A percentile compares a stretch with the other conserved stretches of the same genome.
Evolutionary conservation across 1,140 invertebrate genomes (phyloP).

Genomic region (Penaeus chinensis): DNA sequence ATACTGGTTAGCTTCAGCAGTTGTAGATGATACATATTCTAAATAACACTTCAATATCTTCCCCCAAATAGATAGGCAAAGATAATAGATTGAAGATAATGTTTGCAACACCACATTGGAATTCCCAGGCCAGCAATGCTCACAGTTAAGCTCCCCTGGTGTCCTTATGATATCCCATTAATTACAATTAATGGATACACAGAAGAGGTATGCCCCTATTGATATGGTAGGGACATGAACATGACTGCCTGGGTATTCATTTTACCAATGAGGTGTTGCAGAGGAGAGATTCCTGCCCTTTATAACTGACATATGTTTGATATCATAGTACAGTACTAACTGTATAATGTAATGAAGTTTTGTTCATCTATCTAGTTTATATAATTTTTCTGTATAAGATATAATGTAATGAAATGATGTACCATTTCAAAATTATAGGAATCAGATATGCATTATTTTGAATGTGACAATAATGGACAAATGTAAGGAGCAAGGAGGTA

Average conservation of each 20-base stretch:
- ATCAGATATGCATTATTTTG: slow-evolving; percentile 5
- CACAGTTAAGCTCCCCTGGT: not conserved
- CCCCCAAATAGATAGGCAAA: slow-evolving; percentile 49
- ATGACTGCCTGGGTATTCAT: not conserved
- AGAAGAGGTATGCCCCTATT: not conserved
- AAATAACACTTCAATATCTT: slow-evolving; percentile 29
- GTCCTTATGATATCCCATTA: not conserved
- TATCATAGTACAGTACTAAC: too few species aligned
- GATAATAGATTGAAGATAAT: slow-evolving; percentile 38
- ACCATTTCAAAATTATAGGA: too few species aligned
- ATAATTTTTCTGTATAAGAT: too few species aligned
- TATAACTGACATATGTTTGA: too few species aligned
- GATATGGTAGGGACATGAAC: not conserved
- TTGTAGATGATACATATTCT: slow-evolving; percentile 51
- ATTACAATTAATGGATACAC: slow-evolving; percentile 19
- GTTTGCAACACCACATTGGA: slow-evolving; percentile 26
- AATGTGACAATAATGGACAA: not conserved
- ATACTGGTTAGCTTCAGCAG: slow-evolving; percentile 56
- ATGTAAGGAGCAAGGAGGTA: too few species aligned
- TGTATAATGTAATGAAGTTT: too few species aligned
- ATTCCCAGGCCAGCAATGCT: slow-evolving; percentile 17
- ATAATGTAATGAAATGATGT: too few species aligned
- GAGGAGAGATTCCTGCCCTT: not conserved
- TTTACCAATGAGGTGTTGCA: not conserved
- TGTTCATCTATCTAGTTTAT: too few species aligned